Percentiles rank a stretch among this genome's conserved stretches.
Evolutionary conservation across 2,113 vertebrate species (phyloP).

Genomic region (Conger conger): DNA sequence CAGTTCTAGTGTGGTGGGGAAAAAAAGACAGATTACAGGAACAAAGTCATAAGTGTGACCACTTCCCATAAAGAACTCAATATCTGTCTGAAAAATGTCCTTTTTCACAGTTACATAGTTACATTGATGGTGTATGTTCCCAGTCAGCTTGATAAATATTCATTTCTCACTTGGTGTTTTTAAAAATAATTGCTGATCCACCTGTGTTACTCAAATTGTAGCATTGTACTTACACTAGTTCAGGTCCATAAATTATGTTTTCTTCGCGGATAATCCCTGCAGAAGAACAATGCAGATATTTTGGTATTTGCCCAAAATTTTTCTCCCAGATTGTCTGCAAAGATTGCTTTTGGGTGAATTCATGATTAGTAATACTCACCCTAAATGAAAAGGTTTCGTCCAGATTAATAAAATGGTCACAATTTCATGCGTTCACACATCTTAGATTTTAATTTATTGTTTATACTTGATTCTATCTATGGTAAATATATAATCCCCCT

Average conservation of each 20-base stretch:
- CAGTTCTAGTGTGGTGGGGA: background rate
- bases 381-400: background rate
- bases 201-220: background rate
- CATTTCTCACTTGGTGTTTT: background rate
- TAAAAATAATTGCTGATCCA: background rate
- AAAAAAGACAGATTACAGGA: background rate
- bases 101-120: background rate
- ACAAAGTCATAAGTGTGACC: background rate
- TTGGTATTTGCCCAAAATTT: background rate
- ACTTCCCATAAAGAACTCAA: background rate
- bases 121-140: background rate
- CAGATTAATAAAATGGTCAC: background rate
- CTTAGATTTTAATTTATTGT: background rate
- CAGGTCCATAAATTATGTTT: conserved; percentile 11
- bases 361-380: too few relatives aligned
- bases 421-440: background rate
- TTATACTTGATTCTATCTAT: too few relatives aligned
- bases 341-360: background rate
- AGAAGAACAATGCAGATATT: background rate
- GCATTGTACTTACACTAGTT: conserved; percentile 14
- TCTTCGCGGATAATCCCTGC: conserved; percentile 22
- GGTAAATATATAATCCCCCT: too few relatives aligned
- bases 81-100: background rate
- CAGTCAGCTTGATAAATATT: background rate
- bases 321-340: background rate